Conservation (phyloP, 2,113 vertebrate species). For the Bubo blakistoni region DNA sequence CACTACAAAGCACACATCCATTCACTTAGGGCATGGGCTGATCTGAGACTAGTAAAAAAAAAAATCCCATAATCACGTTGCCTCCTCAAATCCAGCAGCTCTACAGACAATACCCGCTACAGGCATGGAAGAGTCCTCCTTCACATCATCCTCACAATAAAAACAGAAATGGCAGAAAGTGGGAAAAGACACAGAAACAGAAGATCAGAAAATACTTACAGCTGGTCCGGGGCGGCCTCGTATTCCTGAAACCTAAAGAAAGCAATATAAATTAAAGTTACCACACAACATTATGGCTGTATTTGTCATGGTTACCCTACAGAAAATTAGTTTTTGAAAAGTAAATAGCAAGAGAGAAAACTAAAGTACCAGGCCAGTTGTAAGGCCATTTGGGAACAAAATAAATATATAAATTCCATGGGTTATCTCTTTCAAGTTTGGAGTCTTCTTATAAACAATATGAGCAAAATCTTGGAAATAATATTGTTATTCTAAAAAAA, state of each 20-base stretch:
- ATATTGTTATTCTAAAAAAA: background rate
- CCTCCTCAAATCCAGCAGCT: background rate
- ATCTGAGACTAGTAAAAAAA: background rate
- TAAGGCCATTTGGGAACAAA: background rate
- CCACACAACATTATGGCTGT: background rate
- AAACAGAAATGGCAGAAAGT: background rate
- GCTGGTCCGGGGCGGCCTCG: constrained; percentile 87
- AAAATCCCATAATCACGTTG: background rate
- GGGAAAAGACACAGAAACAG: background rate
- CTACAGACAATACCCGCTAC: background rate
- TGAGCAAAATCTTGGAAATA: background rate
- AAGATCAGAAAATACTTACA: constrained; percentile 74
- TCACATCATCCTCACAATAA: background rate
- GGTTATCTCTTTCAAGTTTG: background rate
- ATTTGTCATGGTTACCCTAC: no score
- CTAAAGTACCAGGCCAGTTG: background rate
- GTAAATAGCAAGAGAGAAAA: background rate
- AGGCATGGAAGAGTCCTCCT: background rate
- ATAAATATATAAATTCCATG: background rate
- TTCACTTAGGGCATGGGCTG: background rate
- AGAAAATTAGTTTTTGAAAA: background rate
- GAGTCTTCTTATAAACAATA: background rate
- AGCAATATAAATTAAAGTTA: background rate
- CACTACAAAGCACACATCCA: background rate
- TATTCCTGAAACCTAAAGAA: constrained; percentile 85